Percentiles rank a stretch among this genome's conserved stretches.
Conservation (phyloP, 1,140 invertebrate species). For the Camponotus floridanus region DNA sequence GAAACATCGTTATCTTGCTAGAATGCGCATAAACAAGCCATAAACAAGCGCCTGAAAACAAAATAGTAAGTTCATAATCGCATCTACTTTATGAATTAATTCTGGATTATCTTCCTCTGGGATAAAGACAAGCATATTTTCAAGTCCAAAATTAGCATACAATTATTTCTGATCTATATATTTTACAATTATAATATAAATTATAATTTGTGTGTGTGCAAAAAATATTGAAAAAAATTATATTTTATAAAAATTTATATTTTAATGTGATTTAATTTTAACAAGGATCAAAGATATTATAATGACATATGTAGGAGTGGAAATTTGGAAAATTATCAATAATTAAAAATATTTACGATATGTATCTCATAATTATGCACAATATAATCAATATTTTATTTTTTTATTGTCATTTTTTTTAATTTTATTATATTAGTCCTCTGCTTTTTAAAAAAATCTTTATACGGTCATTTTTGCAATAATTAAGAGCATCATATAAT, state of each 20-base stretch:
- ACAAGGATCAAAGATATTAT: background rate
- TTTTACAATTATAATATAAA: background rate
- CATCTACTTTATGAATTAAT: background rate
- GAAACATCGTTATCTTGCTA: slow-evolving; percentile 8
- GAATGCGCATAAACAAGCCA: background rate
- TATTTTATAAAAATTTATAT: no score
- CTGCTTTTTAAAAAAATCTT: no score
- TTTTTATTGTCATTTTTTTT: no score
- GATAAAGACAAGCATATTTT: background rate
- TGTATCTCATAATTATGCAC: no score
- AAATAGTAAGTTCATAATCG: background rate
- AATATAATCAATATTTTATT: no score
- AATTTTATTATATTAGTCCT: no score
- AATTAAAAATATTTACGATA: no score
- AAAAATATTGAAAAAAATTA: no score
- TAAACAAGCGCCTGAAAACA: background rate
- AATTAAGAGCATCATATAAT: background rate
- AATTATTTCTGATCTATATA: background rate
- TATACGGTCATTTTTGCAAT: background rate
- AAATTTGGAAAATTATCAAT: no score
- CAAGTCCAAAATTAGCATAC: background rate
- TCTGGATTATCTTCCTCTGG: background rate
- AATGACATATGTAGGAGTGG: background rate
- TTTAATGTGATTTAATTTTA: background rate
- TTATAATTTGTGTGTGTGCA: no score